Evolutionary conservation across 2,888 invertebrate genomes (phyloP), one percentile per base, ranked within the genome.

Genomic region (Conchocele bisecta): DNA sequence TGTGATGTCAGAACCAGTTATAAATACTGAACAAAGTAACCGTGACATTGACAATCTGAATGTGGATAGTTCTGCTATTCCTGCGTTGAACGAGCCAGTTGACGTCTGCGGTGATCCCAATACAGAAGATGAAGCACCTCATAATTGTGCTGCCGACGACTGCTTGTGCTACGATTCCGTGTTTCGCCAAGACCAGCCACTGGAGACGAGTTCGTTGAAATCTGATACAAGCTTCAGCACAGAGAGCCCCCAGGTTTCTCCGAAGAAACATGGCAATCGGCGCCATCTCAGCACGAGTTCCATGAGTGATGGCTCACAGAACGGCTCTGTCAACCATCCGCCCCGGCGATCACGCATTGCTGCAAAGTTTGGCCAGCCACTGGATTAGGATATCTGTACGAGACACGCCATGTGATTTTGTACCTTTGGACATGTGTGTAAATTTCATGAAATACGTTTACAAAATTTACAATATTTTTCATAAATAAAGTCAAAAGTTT

Each of bases 171-270:
- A 83, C 39, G 83, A 85, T 26, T 72, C 64, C 3, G 75, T 83
- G 24, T 85, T 85, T 58, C 73, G 81, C 17, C 73, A 78, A 15
- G 81, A 81, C 20, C 75, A 81, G 22, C 86, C 86, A 1, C 46
- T 86, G 26, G 86, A 86, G 42, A 86, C 87, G 5, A 87, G 87
- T 67, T 86, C 87, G 4, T 53, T 79, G 1, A 79, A 78, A 53
- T 87, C 87, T 9, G 82, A 84, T 54, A 72, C 74, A 13, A 84
- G 81, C 57, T 66, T 75, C n/a, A 60, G 66, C 11, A 68, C 64
- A 39, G 79, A 78, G 29, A 79, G 71, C 22, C 74, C 72, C 0
- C 67, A 72, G 9, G 63, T 46, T 11, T 83, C 83, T 6, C 82
- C 81, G n/a, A 66, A 39, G 50, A 81, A 76, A 71, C 76, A 37